phyloP scores from a whole-genome alignment of 1,140 invertebrate genomes.

The Thaumetopoea pityocampa region DNA sequence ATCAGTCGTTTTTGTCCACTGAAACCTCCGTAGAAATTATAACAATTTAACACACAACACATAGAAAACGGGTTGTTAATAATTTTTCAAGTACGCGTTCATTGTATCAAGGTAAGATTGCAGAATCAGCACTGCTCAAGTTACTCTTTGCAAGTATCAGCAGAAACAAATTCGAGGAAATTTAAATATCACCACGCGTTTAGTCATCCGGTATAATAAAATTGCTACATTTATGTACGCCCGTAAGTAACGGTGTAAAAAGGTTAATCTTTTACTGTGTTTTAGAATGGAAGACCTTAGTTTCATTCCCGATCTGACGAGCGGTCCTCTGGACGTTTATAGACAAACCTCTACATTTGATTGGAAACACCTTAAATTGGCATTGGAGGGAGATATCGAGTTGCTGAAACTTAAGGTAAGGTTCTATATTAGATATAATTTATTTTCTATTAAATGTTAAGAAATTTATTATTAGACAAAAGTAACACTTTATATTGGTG shows the following conservation, averaged over 20 bases:
- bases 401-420: constrained; percentile 83
- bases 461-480: no score
- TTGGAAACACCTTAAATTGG: constrained; percentile 86
- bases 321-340: constrained; percentile 84
- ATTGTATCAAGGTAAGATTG: constrained; percentile 41
- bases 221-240: constrained; percentile 19
- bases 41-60: constrained; percentile 31
- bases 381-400: constrained; percentile 84
- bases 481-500: no score
- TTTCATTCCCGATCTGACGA: constrained; percentile 78
- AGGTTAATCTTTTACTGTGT: constrained; percentile 16
- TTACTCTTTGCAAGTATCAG: no score
- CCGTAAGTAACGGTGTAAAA: constrained; percentile 19
- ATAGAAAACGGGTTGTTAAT: constrained; percentile 15
- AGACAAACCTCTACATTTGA: constrained; percentile 85
- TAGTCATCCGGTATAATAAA: constrained; percentile 33
- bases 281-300: constrained; percentile 63
- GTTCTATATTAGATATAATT: constrained; percentile 12
- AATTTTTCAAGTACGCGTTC: constrained; percentile 22
- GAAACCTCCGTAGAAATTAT: constrained; percentile 29
- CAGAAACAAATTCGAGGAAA: no score
- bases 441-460: constrained; percentile 1
- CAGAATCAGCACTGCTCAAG: constrained; percentile 8
- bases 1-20: constrained; percentile 27
- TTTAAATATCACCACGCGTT: constrained; percentile 24